A percentile compares a stretch with the other conserved stretches of the same genome.
Conservation (phyloP, 2,888 invertebrate genomes). For the Papilio demoleus region DNA sequence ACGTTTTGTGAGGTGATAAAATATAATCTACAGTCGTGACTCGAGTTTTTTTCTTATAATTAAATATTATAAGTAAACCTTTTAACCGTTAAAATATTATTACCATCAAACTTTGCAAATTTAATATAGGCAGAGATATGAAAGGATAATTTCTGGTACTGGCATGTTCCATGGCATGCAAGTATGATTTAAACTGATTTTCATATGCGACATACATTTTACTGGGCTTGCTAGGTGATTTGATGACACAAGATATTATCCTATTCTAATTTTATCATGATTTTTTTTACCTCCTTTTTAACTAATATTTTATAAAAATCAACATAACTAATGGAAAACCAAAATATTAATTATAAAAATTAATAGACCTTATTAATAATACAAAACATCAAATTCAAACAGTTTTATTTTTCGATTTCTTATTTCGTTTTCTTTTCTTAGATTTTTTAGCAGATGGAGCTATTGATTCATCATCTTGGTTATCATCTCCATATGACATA, state of each 20-base stretch:
- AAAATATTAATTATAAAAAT: not conserved
- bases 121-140: not conserved
- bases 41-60: slow-evolving; percentile 52
- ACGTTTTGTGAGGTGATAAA: slow-evolving; percentile 67
- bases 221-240: not conserved
- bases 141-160: not conserved
- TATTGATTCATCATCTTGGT: slow-evolving; percentile 50
- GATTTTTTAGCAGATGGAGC: slow-evolving; percentile 62
- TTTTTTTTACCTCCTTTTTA: no score
- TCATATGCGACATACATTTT: not conserved
- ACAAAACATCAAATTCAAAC: slow-evolving; percentile 33
- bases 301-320: no score
- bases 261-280: no score
- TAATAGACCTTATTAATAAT: not conserved
- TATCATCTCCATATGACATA: slow-evolving; percentile 68
- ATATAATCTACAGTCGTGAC: slow-evolving; percentile 70
- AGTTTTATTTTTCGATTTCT: slow-evolving; percentile 60
- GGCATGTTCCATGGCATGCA: not conserved
- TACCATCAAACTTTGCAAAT: not conserved
- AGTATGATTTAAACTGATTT: no score
- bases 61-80: slow-evolving; percentile 6
- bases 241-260: no score
- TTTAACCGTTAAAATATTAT: not conserved
- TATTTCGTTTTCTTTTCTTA: slow-evolving; percentile 69
- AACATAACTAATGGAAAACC: not conserved